Evolutionary conservation across 2,113 vertebrate genomes (phyloP).

Genomic region (rat (Rattus norvegicus)): DNA sequence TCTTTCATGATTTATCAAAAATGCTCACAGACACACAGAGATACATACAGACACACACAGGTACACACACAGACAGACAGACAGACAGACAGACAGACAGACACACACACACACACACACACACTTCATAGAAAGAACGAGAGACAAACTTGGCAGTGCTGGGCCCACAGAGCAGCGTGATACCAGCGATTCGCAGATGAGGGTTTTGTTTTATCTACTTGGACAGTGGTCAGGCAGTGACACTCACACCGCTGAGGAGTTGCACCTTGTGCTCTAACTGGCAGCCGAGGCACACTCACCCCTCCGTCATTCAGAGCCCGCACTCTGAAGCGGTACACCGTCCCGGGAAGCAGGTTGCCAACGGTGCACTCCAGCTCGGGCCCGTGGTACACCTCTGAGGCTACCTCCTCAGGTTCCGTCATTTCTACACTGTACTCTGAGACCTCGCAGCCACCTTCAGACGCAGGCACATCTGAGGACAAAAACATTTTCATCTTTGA

Average conservation of each 20-base stretch:
- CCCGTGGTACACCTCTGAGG: slow-evolving; percentile 93
- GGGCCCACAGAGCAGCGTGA: neutral
- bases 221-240: neutral
- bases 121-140: neutral
- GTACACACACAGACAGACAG: neutral
- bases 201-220: neutral
- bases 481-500: neutral
- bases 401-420: slow-evolving; percentile 87
- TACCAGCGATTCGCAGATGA: neutral
- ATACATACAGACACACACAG: neutral
- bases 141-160: neutral
- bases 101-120: neutral
- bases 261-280: accelerated
- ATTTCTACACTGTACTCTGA: slow-evolving; percentile 96
- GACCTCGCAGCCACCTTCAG: slow-evolving; percentile 88
- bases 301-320: slow-evolving; percentile 95
- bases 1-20: neutral
- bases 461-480: slow-evolving; percentile 82
- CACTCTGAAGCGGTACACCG: slow-evolving; percentile 93
- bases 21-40: neutral
- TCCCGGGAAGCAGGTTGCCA: slow-evolving; percentile 93
- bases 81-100: neutral
- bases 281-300: slow-evolving; percentile 86
- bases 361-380: slow-evolving; percentile 93
- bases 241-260: too few relatives aligned